phyloP scores from a whole-genome alignment of 2,113 vertebrate genomes.

The Syngnathus scovelli region DNA sequence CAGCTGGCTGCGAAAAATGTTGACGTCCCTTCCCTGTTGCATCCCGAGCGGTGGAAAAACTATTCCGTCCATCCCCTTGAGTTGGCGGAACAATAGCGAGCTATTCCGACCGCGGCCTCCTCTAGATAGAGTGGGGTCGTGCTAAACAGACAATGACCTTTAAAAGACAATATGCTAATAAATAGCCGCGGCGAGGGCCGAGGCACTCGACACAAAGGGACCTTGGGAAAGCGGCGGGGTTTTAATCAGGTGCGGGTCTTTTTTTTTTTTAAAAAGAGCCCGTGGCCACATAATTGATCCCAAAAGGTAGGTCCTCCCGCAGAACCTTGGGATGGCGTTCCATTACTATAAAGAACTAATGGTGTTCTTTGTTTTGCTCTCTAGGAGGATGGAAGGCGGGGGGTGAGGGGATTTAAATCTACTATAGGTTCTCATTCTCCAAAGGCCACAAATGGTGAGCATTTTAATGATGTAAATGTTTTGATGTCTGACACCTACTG shows the following conservation, averaged over 20 bases:
- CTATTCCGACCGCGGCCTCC: conserved; percentile 52
- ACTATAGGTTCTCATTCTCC: conserved; percentile 61
- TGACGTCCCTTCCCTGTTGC: conserved; percentile 19
- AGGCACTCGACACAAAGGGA: conserved; percentile 64
- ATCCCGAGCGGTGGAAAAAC: conserved; percentile 1
- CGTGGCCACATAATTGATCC: conserved; percentile 75
- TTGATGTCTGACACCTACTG: conserved; percentile 66
- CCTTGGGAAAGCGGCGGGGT: conserved; percentile 61
- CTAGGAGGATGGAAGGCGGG: conserved; percentile 37
- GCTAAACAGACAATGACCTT: conserved; percentile 73
- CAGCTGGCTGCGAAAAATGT: not conserved
- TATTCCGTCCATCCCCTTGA: not conserved
- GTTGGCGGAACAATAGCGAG: conserved; percentile 58
- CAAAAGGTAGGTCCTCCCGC: conserved; percentile 71
- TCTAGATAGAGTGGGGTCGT: conserved; percentile 60
- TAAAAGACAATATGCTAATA: conserved; percentile 77
- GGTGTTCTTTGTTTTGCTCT: conserved; percentile 63
- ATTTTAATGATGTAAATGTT: conserved; percentile 72
- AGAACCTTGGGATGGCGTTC: conserved; percentile 62
- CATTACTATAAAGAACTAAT: conserved; percentile 66
- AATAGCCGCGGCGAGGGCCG: conserved; percentile 66
- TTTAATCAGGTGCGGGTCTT: conserved; percentile 69
- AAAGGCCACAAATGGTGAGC: conserved; percentile 70
- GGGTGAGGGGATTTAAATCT: conserved; percentile 55
- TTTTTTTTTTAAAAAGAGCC: conserved; percentile 58